Evolutionary conservation across 2,113 vertebrate genomes (phyloP), one percentile per base, ranked within the genome.

Genomic region (Eurypyga helias): DNA sequence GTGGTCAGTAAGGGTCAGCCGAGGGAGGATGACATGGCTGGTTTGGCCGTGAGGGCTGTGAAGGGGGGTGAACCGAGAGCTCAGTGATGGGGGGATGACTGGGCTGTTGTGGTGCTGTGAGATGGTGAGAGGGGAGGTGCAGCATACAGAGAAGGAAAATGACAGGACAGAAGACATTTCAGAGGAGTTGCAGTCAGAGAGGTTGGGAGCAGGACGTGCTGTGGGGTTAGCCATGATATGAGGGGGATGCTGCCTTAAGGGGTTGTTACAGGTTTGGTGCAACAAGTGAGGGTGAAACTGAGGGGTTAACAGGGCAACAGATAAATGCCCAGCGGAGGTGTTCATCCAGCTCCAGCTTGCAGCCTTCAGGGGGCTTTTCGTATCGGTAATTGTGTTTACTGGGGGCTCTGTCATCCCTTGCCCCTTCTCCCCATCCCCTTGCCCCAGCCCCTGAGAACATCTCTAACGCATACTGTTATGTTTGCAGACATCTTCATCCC

Each of bases 401-500:
- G 48, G 46, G 11, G 45, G 43, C 4, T 83, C 29, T 94, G 48
- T 28, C 41, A 34, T 69, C 43, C 52, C n/a, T 71, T 25, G 7
- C 48, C 29, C 28, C 18, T 69, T 57, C 41, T 67, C 29, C 41
- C 41, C 0, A 0, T 18, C 31, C n/a, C 57, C 52, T 46, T 89
- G 76, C n/a, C 34, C 45, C 54, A 51, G 34, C 21, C 88, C 51
- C 55, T 58, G 34, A 91, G 46, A 80, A 83, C 77, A 41, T n/a
- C 48, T 79, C 79, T 71, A 33, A 82, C 57, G 38, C 9, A 7
- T 65, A 58, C 23, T 9, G 31, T 28, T 90, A 12, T 10, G 38
- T 72, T 80, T 71, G 73, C 87, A 93, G 92, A 89, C 17, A 12
- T 94, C 62, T 95, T 96, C 91, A 80, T 97, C 88, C 87, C 41